A percentile compares a stretch with the other conserved stretches of the same genome.
phyloP scores from a whole-genome alignment of 2,113 vertebrate genomes.

The Sebastes schlegelii region DNA sequence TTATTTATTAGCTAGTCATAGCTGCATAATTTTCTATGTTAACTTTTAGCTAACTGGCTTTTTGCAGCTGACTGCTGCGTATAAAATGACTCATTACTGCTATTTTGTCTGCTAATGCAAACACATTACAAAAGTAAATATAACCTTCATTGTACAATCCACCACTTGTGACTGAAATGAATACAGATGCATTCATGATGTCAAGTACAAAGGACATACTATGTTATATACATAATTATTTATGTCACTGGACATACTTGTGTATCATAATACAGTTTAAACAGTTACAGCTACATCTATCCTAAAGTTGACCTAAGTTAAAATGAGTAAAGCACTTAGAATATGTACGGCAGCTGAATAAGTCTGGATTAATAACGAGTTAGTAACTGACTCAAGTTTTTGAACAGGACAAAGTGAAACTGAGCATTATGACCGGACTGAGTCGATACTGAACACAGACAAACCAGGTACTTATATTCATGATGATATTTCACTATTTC shows the following conservation, averaged over 20 bases:
- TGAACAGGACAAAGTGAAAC: neutral
- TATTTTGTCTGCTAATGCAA: slow-evolving; percentile 3
- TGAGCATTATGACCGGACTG: neutral
- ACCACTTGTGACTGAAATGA: neutral
- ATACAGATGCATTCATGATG: neutral
- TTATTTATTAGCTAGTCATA: neutral
- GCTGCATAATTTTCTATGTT: neutral
- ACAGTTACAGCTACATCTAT: neutral
- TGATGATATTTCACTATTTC: neutral
- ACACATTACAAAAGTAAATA: neutral
- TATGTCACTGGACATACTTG: neutral
- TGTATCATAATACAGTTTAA: neutral
- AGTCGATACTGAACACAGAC: neutral
- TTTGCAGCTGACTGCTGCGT: neutral
- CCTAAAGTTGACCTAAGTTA: neutral
- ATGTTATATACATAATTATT: neutral
- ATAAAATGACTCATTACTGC: neutral
- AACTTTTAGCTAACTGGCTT: neutral
- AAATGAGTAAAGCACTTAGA: neutral
- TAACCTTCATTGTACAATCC: neutral
- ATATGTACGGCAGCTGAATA: neutral
- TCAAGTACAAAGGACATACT: neutral
- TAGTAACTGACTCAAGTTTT: neutral
- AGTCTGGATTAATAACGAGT: neutral
- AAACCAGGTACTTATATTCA: neutral